Base-by-base conservation (phyloP, 2,888 invertebrate species). In the Thyatira batis region DNA sequence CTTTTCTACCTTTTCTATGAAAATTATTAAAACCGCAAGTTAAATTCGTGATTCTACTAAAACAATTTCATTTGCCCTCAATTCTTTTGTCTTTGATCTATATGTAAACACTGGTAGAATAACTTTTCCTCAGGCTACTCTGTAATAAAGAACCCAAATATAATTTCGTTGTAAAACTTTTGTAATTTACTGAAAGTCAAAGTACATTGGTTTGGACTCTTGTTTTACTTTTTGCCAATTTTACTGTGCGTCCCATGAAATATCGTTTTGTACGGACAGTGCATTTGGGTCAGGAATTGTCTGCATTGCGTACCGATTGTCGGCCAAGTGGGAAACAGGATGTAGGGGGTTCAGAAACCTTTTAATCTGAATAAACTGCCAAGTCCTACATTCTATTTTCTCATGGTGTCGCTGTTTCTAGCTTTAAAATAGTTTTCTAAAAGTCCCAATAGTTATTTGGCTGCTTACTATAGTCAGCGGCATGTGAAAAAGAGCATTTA, bases 301-400 rank as follows among this genome's bases (percentile, higher is more conserved):
- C 68, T 66, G 71, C 71, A 69, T 53, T 69, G 69, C 69, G 67
- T 67, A 66, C 3, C 13, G 28, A 30, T 27, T 20, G 44, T 46
- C 21, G 49, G 63, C 63, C 65, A 67, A 65, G 33, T 57, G 53
- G 58, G 56, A 56, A 57, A 56, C 54, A n/a, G n/a, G n/a, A n/a
- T n/a, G n/a, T n/a, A n/a, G n/a, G n/a, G 45, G 49, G 21, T 44
- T 45, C 49, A 25, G 3, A n/a, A 39, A 17, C 13, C 48, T 20
- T 48, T 48, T 48, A 27, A 27, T 27, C 46, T 17, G 20, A 27
- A 6, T 10, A 21, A 3, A n/a, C 20, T 23, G 23, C 13, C 13
- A 23, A 13, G 23, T 45, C 13, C 23, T 4, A 5, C 13, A n/a
- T 45, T 45, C 4, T 4, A 33, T 11, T 33, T 44, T 8, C 45